Evolutionary conservation across 2,797 vertebrate genomes (phyloP), one percentile per base, ranked within the genome.

Genomic region (Gallinago solitaria): DNA sequence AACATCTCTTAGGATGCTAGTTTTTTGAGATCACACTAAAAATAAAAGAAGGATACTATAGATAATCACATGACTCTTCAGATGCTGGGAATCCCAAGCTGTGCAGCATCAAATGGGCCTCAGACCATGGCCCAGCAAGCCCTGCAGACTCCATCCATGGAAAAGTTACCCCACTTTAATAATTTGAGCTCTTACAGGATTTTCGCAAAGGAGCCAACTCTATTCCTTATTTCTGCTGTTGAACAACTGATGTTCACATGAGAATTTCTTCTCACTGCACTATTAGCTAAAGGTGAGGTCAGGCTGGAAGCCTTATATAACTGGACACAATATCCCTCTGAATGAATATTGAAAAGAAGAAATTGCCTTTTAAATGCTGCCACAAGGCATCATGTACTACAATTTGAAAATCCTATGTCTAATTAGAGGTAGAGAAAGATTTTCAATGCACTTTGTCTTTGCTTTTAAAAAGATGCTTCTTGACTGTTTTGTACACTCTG

Each of bases 41-140:
- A 92, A 63, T 48, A 53, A 81, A 80, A 75, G 25, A n/a, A 67
- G n/a, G 9, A 30, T 11, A 47, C 16, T 12, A 18, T 3, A 67
- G 11, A 25, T 32, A 77, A 77, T 20, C 6, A 28, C 11, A 43
- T 0, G 7, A 30, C 13, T 5, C 6, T 51, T 33, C n/a, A 73
- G n/a, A 37, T 65, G 12, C 41, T 74, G 43, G 12, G 7, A 91
- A 9, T 5, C n/a, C 16, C 21, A 61, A 13, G 28, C 0, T n/a
- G 5, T 53, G 14, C 16, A 65, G 16, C 32, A 54, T 9, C 0
- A 0, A 85, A 71, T 7, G 21, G 32, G n/a, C 9, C 9, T 67
- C 51, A 2, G 5, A 74, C 6, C 13, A 39, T 1, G 30, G 61
- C 16, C 23, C 35, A 80, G 59, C 23, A 68, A 9, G 61, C 12